A percentile compares a stretch with the other conserved stretches of the same genome.
Conservation (phyloP, 2,888 invertebrate species). For the Deilephila porcellus region DNA sequence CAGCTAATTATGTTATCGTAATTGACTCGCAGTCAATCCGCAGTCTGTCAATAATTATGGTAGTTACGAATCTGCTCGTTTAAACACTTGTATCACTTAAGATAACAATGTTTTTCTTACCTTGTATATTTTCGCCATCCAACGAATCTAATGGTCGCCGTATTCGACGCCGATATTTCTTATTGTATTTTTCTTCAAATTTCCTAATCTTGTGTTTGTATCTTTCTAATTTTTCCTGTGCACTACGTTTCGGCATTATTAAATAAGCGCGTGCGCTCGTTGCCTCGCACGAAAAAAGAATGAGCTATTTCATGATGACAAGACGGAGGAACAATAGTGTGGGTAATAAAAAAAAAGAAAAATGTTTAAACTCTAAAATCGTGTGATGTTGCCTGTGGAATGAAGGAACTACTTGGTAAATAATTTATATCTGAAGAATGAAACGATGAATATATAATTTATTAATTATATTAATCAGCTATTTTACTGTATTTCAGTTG, state of each 20-base stretch:
- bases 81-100: too few relatives aligned
- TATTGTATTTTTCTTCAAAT: neutral
- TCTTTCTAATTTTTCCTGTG: neutral
- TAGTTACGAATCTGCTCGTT: neutral
- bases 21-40: neutral
- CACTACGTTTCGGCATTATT: neutral
- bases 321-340: neutral
- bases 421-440: too few relatives aligned
- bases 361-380: neutral
- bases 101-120: too few relatives aligned
- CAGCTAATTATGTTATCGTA: neutral
- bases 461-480: too few relatives aligned
- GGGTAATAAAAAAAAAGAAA: neutral
- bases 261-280: neutral
- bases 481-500: constrained; percentile 40
- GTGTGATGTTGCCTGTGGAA: neutral
- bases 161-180: neutral
- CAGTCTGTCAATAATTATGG: too few relatives aligned
- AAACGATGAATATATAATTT: too few relatives aligned
- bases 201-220: neutral
- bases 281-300: neutral
- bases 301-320: neutral
- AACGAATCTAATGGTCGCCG: too few relatives aligned
- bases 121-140: too few relatives aligned
- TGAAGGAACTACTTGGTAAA: too few relatives aligned